Evolutionary conservation across 64 coral and sea anemone genomes (phyloP).

Genomic region (Montipora efflorescens): DNA sequence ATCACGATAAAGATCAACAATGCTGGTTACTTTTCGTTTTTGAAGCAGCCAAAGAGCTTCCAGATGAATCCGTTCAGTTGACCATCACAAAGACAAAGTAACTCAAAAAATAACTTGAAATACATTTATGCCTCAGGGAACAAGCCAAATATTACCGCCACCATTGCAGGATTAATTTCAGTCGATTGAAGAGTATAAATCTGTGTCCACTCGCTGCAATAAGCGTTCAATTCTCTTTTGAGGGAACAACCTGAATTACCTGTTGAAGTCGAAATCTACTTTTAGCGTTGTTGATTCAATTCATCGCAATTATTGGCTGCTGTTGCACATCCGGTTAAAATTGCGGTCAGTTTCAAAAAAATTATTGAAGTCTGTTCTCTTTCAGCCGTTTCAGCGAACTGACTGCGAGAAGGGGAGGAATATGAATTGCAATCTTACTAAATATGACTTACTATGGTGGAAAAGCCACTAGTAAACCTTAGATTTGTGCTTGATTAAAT

Average conservation of each 20-base stretch:
- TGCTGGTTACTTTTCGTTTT: neutral
- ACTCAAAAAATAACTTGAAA: neutral
- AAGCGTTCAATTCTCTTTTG: neutral
- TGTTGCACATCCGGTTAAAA: neutral
- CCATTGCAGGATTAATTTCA: neutral
- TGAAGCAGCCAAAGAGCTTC: neutral
- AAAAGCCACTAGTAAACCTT: neutral
- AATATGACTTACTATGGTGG: neutral
- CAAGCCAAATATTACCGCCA: neutral
- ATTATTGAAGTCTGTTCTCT: neutral
- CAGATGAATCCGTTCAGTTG: neutral
- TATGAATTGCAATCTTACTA: neutral
- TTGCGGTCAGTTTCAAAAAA: slow-evolving; percentile 15
- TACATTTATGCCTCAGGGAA: neutral
- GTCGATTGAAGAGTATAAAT: neutral
- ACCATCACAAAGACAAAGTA: neutral
- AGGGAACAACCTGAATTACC: neutral
- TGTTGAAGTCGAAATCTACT: slow-evolving; percentile 2
- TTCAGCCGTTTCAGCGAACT: neutral
- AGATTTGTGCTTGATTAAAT: neutral
- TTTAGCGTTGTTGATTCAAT: slow-evolving; percentile 13
- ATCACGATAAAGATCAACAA: neutral
- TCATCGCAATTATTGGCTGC: neutral
- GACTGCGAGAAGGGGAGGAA: neutral
- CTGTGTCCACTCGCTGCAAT: neutral